Evolutionary conservation across 1,140 invertebrate genomes (phyloP).

Genomic region (Pseudomyrmex gracilis): DNA sequence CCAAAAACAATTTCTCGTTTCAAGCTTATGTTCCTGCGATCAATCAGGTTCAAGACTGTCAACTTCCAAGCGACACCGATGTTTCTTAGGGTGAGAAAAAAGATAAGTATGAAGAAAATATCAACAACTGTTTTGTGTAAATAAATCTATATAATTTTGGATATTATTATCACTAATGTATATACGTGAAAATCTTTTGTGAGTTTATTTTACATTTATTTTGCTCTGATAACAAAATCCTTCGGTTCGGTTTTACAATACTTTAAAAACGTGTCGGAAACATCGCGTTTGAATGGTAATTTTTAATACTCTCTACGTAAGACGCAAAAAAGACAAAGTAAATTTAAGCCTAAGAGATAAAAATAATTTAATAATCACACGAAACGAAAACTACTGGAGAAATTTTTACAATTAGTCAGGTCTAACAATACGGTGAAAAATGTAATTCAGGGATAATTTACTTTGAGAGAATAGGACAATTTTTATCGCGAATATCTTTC

Average conservation of each 20-base stretch:
- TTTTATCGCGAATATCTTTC: conserved; percentile 58
- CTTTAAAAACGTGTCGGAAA: conserved; percentile 60
- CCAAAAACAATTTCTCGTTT: conserved; percentile 94
- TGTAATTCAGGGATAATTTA: conserved; percentile 46
- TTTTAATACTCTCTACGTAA: conserved; percentile 54
- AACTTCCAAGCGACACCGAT: conserved; percentile 86
- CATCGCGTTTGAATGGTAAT: conserved; percentile 70
- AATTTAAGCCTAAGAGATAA: conserved; percentile 60
- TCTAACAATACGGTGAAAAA: conserved; percentile 55
- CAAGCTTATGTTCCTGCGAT: conserved; percentile 93
- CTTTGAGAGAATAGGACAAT: conserved; percentile 48
- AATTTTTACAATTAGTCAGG: conserved; percentile 43
- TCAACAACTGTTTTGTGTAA: not conserved
- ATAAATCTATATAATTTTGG: not conserved
- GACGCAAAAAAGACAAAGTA: conserved; percentile 46
- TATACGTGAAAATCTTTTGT: not conserved
- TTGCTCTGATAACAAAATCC: conserved; percentile 65
- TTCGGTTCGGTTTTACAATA: conserved; percentile 76
- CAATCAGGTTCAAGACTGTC: conserved; percentile 93
- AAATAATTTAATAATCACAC: conserved; percentile 74
- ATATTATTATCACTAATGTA: not conserved
- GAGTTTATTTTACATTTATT: conserved; percentile 76
- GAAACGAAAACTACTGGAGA: conserved; percentile 51
- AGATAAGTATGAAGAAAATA: not conserved
- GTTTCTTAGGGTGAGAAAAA: conserved; percentile 2